Evolutionary conservation across 1,140 invertebrate species (phyloP), one percentile per base, ranked within the genome.

Genomic region (Forficula auricularia): DNA sequence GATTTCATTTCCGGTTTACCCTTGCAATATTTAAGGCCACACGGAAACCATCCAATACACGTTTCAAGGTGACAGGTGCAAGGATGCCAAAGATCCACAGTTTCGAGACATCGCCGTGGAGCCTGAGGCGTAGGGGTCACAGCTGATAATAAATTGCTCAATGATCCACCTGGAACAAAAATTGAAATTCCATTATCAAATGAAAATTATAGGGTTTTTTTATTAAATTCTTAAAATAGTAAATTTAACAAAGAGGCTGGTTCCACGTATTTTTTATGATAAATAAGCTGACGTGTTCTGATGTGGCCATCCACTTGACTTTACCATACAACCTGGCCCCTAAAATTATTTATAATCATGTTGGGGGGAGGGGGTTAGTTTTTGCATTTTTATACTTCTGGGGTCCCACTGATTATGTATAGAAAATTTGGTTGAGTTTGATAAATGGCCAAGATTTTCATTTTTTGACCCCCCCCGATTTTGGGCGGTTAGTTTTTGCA

Each of bases 21-120:
- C 54, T 86, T 85, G 60, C 90, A 95, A 62, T 90, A 94, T 60
- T 94, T 94, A 3, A 94, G 63, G 10, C 84, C 84, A 64, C 89
- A 95, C 0, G 87, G 89, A 64, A 91, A 94, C 75, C 75, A 63
- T 20, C 73, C 73, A 22, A 82, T 79, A 61, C 86, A 91, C 43
- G 89, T 70, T 64, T 91, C 77, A 45, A 86, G 65, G 12, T 73
- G 75, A 57, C 85, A 90, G 2, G 73, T 64, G 59, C 85, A 90
- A 1, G 80, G 71, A 37, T 68, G 65, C 65, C 73, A 74, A 36
- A 74, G 59, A 49, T 72, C 72, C 43, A 72, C 71, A 31, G 73
- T 71, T 46, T 75, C 70, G 30, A 70, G 66, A 53, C 77, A 79
- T 46, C 68, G 46, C 37, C 39, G 27, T 13, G 15, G 7, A 41